Evolutionary conservation across 2,888 invertebrate species (phyloP).

Genomic region (Tetanocera ferruginea): DNA sequence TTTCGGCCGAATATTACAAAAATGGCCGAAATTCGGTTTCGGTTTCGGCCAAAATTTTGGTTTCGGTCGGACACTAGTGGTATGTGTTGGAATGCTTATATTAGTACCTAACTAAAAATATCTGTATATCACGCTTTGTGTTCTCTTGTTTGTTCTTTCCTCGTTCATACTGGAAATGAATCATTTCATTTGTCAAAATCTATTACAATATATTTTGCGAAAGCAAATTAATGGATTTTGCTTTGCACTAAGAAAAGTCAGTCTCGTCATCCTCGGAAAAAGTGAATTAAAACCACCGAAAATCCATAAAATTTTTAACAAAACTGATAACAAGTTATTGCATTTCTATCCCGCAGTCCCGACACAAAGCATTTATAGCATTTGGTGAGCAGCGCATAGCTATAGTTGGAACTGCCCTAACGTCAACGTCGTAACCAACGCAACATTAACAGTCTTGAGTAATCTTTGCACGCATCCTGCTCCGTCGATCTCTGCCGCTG

Average conservation of each 20-base stretch:
- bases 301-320: background rate
- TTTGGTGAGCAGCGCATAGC: background rate
- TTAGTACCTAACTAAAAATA: slow-evolving; percentile 16
- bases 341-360: background rate
- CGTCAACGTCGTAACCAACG: background rate
- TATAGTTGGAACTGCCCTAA: background rate
- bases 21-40: too few species aligned
- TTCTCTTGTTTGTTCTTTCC: background rate
- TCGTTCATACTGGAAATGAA: slow-evolving; percentile 7
- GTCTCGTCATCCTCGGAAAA: slow-evolving; percentile 23
- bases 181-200: slow-evolving; percentile 37
- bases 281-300: slow-evolving; percentile 7
- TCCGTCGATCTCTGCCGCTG: too few species aligned
- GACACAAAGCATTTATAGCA: background rate
- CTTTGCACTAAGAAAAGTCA: background rate
- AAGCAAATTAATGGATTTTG: slow-evolving; percentile 18
- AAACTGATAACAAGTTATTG: background rate
- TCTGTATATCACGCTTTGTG: background rate
- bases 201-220: slow-evolving; percentile 22
- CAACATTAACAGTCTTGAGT: background rate
- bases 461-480: background rate
- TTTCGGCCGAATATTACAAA: too few species aligned
- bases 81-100: too few species aligned
- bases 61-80: too few species aligned
- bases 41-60: too few species aligned